Base-by-base conservation (phyloP, 2,888 invertebrate genomes). In the Melangyna quadrimaculata region DNA sequence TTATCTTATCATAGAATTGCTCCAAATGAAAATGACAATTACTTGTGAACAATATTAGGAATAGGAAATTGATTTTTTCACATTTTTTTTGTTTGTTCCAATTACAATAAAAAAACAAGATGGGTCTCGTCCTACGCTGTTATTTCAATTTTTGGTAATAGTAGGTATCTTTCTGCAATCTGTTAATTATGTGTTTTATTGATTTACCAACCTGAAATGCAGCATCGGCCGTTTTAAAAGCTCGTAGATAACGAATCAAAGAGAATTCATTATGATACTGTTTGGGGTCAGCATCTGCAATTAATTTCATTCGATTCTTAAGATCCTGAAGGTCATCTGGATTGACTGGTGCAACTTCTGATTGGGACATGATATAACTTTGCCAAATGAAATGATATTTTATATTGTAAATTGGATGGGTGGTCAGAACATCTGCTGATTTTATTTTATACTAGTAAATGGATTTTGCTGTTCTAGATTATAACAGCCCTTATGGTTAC, bases 231-330 rank as follows among this genome's bases (percentile, higher is more conserved):
- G 94, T 95, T 92, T 95, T 95, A 89, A 96, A 96, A 17, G 96
- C 96, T 88, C 95, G 93, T 78, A 96, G 91, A 92, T 96, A 96
- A 88, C 96, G 93, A 88, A 93, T 93, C 59, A 96, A 90, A 1
- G 96, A 96, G 90, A 94, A 95, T 73, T 96, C 96, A 90, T 96
- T 96, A 88, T 96, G 95, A 89, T 95, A 96, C 90, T 96, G 96
- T 22, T 93, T 93, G 29, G 95, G 95, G 92, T 96, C 96, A 29
- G 96, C 96, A 80, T 94, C 95, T 10, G 93, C 94, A 88, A 96
- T 96, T 87, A 96, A 90, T 91, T 94, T 94, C 95, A 96, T 95
- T 59, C 96, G 93, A 87, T 94, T 94, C 91, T 95, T 95, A 35
- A 96, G 90, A 82, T 94, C 94, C 90, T 94, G 94, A 27, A 96